A percentile compares a stretch with the other conserved stretches of the same genome.
Conservation (phyloP, 2,113 vertebrate genomes). For the Sminthopsis crassicaudata region DNA sequence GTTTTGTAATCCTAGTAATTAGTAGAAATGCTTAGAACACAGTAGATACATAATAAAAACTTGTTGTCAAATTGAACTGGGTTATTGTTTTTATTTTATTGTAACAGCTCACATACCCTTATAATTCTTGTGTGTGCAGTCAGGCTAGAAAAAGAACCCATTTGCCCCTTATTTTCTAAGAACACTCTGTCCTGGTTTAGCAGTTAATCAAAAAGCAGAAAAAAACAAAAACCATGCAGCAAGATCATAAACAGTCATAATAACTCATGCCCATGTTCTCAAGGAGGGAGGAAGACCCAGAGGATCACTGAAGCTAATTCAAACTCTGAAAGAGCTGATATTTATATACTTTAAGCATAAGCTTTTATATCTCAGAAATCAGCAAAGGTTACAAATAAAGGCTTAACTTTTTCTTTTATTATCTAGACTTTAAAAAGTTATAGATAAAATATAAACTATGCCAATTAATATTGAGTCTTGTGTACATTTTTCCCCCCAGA, state of each 20-base stretch:
- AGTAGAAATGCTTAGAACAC: not conserved
- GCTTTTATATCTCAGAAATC: not conserved
- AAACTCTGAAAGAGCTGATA: not conserved
- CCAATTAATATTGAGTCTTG: not conserved
- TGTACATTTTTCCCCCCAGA: not conserved
- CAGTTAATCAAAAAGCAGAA: not conserved
- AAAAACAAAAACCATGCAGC: not conserved
- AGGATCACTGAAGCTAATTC: not conserved
- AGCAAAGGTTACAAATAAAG: not conserved
- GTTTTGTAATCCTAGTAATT: not conserved
- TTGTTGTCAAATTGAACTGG: not conserved
- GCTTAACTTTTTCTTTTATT: not conserved
- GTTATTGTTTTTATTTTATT: not conserved
- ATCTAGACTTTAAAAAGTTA: not conserved
- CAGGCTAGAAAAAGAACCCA: not conserved
- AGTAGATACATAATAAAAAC: not conserved
- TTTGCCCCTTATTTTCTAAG: not conserved
- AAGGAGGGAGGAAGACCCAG: not conserved
- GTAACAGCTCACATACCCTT: not conserved
- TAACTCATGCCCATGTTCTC: not conserved
- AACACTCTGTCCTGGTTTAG: not conserved
- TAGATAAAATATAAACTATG: not conserved
- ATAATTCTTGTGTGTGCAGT: not conserved
- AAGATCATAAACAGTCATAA: not conserved
- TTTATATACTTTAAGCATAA: not conserved